phyloP scores from a whole-genome alignment of 2,888 invertebrate species.

The Coleophora flavipennella region DNA sequence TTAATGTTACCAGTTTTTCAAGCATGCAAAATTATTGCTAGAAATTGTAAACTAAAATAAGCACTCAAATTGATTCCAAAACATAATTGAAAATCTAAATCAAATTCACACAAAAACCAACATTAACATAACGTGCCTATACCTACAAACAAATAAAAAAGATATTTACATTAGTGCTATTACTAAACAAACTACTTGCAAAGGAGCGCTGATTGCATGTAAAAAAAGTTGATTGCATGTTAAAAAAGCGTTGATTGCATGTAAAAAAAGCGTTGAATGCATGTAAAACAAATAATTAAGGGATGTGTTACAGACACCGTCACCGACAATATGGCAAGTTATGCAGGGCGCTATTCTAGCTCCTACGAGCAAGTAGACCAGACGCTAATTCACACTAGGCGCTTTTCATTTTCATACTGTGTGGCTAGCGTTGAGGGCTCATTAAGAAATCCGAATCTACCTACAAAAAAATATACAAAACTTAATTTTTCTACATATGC shows the following conservation, averaged over 20 bases:
- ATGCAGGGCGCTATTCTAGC: constrained; percentile 11
- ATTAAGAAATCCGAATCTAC: too few species aligned
- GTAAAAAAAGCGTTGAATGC: neutral
- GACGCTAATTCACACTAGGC: neutral
- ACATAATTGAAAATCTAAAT: too few species aligned
- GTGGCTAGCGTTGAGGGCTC: constrained; percentile 1
- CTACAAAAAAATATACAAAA: too few species aligned
- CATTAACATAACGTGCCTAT: neutral
- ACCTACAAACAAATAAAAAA: neutral
- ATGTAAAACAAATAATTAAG: neutral
- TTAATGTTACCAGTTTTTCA: too few species aligned
- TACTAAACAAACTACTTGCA: neutral
- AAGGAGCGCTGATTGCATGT: neutral
- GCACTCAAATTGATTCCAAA: too few species aligned
- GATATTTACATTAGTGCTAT: neutral
- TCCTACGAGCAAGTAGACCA: neutral
- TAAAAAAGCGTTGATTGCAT: neutral
- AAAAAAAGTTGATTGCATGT: too few species aligned
- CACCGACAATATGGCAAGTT: constrained; percentile 56
- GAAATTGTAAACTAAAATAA: too few species aligned
- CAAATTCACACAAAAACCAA: too few species aligned
- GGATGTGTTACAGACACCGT: constrained; percentile 27
- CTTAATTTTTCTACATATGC: too few species aligned
- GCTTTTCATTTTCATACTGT: constrained; percentile 1
- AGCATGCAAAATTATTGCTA: too few species aligned